These are phyloP conservation scores for Rotaria macrura DNA, from an alignment of 2,888 invertebrate genomes.

Conservation along the genomic window DNA sequence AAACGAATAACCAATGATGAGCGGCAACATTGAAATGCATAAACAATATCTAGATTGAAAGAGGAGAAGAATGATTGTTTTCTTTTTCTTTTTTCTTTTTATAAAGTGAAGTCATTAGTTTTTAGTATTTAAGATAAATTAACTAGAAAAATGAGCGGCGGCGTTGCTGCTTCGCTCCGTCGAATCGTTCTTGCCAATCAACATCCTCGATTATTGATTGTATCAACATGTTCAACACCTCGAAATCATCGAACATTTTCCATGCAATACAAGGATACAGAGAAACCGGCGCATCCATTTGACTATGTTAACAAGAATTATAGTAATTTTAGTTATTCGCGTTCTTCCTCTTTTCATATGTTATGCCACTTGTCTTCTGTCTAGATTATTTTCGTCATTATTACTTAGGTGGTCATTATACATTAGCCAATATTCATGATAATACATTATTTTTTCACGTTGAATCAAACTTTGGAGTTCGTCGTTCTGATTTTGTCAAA, in stretches of 20 bases:
- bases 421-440: constrained; percentile 1
- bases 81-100: too few relatives aligned
- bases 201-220: background rate
- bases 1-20: background rate
- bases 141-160: background rate
- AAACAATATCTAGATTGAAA: background rate
- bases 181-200: background rate
- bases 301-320: background rate
- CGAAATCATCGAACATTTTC: background rate
- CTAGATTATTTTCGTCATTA: background rate
- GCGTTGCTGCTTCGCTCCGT: background rate
- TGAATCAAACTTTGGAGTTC: constrained; percentile 19
- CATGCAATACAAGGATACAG: background rate
- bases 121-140: background rate
- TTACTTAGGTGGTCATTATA: constrained; percentile 3
- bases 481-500: background rate
- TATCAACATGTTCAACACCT: background rate
- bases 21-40: background rate
- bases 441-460: constrained; percentile 14
- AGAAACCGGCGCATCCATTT: background rate
- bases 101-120: too few relatives aligned
- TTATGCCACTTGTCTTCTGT: background rate
- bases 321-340: background rate
- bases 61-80: too few relatives aligned
- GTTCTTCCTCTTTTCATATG: too few relatives aligned